Evolutionary conservation across 2,113 vertebrate genomes (phyloP), one percentile per base, ranked within the genome.

Genomic region (Nibea albiflora): DNA sequence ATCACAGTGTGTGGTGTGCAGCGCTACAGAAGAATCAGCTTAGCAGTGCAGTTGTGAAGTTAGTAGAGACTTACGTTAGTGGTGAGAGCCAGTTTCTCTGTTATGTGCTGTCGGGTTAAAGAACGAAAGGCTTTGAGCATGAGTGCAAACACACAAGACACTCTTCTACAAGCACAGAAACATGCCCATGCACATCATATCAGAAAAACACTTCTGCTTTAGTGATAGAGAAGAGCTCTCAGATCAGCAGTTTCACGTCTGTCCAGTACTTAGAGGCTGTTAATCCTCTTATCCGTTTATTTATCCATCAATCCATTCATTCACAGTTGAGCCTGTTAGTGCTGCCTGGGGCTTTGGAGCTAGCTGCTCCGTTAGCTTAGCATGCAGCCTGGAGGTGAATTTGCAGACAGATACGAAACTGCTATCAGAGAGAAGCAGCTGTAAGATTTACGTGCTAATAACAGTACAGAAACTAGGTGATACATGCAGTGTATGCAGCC

Each of bases 61-160:
- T 66, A 66, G 67, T 31, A 64, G 22, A 77, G 76, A 95, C 94
- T 95, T 94, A 95, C 94, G 50, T 93, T 94, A 88, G 94, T 78
- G 28, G 94, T 95, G 70, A 94, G 87, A 68, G 93, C 93, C 94
- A 95, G 92, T 90, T 94, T 95, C 82, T 93, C 92, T 81, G 93
- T 93, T 88, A 95, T 91, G 81, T 95, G 94, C 94, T 95, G 93
- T 85, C 22, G 88, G 90, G 88, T 89, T 84, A 83, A 68, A 87
- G 67, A 26, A 26, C 2, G 24, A 92, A 5, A 67, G 75, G 66
- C 83, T 84, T 77, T 85, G 68, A 62, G 52, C 14, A 42, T 49
- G 39, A 60, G 39, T 26, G 22, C 2, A 80, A n/a, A 74, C 65
- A 69, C 42, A 54, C 44, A 24, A 24, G 5, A 58, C 52, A 44